A percentile compares a stretch with the other conserved stretches of the same genome.
Evolutionary conservation across 2,888 invertebrate genomes (phyloP).

Genomic region (Lapara coniferarum): DNA sequence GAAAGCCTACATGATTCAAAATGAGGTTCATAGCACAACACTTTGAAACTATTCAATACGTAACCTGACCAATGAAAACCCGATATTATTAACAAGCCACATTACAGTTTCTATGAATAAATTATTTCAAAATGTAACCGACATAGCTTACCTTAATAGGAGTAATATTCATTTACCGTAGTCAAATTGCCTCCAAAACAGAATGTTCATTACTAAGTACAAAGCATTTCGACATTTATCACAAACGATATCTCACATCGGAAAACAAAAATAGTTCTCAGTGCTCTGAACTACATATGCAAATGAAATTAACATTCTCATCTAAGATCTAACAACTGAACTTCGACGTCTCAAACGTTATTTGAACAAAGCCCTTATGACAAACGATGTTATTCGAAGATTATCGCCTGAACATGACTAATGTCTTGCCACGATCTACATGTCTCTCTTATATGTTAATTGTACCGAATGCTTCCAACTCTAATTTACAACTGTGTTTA

Average conservation of each 20-base stretch:
- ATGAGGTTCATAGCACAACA: too few relatives aligned
- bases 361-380: conserved; percentile 56
- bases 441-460: conserved; percentile 71
- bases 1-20: too few relatives aligned
- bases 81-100: not conserved
- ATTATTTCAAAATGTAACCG: not conserved
- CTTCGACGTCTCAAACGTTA: conserved; percentile 22
- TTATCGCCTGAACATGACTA: conserved; percentile 79
- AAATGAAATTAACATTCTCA: conserved; percentile 27
- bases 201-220: not conserved
- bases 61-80: not conserved
- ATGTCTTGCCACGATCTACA: conserved; percentile 66
- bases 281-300: conserved; percentile 2
- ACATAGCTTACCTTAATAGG: not conserved
- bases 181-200: not conserved
- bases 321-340: conserved; percentile 26
- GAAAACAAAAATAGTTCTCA: conserved; percentile 7
- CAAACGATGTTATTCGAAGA: conserved; percentile 76
- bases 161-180: not conserved
- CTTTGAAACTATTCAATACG: not conserved
- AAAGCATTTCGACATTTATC: not conserved
- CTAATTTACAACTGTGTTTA: conserved; percentile 78
- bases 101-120: not conserved
- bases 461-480: conserved; percentile 70
- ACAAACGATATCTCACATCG: not conserved